Conservation (phyloP, 2,888 invertebrate species). For the Standfussiana lucernea region DNA sequence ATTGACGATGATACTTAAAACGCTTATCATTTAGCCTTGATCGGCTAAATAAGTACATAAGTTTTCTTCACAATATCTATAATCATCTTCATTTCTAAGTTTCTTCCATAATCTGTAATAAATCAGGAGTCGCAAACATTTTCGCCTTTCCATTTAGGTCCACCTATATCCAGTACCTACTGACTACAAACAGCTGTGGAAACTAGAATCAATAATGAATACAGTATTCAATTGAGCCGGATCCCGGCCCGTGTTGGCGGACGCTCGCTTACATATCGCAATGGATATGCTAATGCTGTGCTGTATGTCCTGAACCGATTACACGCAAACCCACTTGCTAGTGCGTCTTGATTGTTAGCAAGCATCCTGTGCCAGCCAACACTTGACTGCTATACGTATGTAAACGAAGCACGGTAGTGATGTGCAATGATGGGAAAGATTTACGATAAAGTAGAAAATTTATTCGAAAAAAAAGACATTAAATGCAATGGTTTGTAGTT, state of each 20-base stretch:
- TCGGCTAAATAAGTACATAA: too few species aligned
- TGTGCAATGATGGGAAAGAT: not conserved
- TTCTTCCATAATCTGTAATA: not conserved
- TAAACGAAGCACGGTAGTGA: slow-evolving; percentile 46
- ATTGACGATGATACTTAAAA: not conserved
- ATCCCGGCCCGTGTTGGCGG: slow-evolving; percentile 51
- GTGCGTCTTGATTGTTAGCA: slow-evolving; percentile 75
- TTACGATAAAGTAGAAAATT: not conserved
- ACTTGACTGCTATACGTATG: slow-evolving; percentile 54
- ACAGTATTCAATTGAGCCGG: slow-evolving; percentile 71
- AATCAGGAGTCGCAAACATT: slow-evolving; percentile 7
- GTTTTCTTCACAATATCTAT: slow-evolving; percentile 1
- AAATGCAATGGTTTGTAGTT: not conserved
- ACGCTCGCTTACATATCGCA: slow-evolving; percentile 72
- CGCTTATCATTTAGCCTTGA: not conserved
- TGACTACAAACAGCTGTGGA: slow-evolving; percentile 33
- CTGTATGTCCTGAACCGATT: slow-evolving; percentile 80
- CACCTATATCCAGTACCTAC: slow-evolving; percentile 4
- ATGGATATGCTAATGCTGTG: slow-evolving; percentile 81
- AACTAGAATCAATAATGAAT: slow-evolving; percentile 74
- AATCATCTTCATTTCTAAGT: not conserved
- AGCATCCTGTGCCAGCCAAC: slow-evolving; percentile 61
- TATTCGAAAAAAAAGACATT: not conserved
- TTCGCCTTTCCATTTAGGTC: slow-evolving; percentile 10
- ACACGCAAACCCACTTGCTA: slow-evolving; percentile 82